Evolutionary conservation across 2,113 vertebrate species (phyloP), one percentile per base, ranked within the genome.

Genomic region (Tenebrosternarchus preto): DNA sequence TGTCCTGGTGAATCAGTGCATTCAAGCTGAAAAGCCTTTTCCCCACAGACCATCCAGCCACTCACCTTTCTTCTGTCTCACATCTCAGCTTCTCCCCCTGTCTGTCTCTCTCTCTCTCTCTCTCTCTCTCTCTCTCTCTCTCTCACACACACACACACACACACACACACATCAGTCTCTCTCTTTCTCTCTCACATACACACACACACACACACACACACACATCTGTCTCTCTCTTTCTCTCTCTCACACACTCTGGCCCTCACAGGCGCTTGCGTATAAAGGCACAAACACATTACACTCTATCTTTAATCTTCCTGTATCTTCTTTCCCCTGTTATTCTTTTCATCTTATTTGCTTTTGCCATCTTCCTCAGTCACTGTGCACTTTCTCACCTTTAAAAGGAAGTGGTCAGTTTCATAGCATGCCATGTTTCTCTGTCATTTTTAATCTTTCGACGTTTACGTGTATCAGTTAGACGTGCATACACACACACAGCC

Each of bases 1-100:
- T 91, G 90, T 93, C 92, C 60, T 76, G 80, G 85, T 81, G 85
- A 87, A 92, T 93, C 89, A 91, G 86, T 83, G 84, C 85, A 20
- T 64, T 90, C 86, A 84, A 82, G 89, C 79, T 77, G 88, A 91
- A 91, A 81, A 87, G 82, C 84, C 88, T 66, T 85, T 82, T 86
- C 89, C 88, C 88, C n/a, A 71, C 81, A 88, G 88, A 84, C 89
- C 85, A 76, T 77, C 78, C 83, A 82, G 82, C 76, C 82, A 67
- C 85, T 85, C 68, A 39, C 76, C 46, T 84, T 83, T 84, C 77
- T 63, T 50, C 85, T 81, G 83, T 80, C 56, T 64, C 43, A 77
- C 83, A 87, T 86, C 83, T 82, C 85, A 84, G 83, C 68, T 36
- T 0, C 59, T 53, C 15, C 33, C 73, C n/a, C 53, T 76, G 66